Percentiles rank a stretch among this genome's conserved stretches.
Evolutionary conservation across 2,797 vertebrate genomes (phyloP).

Genomic region (Vultur gryphus): DNA sequence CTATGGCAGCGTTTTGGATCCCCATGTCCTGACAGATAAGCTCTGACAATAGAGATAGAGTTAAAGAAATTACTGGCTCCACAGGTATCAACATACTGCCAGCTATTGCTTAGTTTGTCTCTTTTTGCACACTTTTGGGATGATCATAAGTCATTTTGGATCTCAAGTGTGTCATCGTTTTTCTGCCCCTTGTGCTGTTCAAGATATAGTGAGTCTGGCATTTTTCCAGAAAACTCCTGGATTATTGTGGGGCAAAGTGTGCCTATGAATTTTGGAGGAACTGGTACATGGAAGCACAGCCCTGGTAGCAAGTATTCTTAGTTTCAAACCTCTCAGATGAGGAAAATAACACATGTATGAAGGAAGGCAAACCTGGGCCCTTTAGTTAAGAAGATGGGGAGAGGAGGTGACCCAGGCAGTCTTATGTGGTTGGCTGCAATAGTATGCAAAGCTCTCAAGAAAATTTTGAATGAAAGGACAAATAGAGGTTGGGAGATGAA

Average conservation of each 20-base stretch:
- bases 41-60: not conserved
- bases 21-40: not conserved
- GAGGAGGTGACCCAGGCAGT: not conserved
- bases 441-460: not conserved
- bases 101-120: not conserved
- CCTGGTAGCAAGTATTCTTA: not conserved
- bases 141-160: not conserved
- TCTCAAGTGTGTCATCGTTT: not conserved
- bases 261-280: not conserved
- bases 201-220: rapidly evolving
- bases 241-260: not conserved
- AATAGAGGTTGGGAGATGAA: not conserved
- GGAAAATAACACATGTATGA: not conserved
- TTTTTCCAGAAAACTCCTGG: not conserved
- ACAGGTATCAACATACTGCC: not conserved
- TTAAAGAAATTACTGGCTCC: not conserved
- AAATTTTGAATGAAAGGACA: not conserved
- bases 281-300: not conserved
- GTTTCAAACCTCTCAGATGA: not conserved
- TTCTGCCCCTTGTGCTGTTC: not conserved
- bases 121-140: not conserved
- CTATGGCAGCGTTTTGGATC: not conserved
- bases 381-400: not conserved
- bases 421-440: not conserved
- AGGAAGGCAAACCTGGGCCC: not conserved